Evolutionary conservation across 2,113 vertebrate species (phyloP).

Genomic region (Euleptes europaea): DNA sequence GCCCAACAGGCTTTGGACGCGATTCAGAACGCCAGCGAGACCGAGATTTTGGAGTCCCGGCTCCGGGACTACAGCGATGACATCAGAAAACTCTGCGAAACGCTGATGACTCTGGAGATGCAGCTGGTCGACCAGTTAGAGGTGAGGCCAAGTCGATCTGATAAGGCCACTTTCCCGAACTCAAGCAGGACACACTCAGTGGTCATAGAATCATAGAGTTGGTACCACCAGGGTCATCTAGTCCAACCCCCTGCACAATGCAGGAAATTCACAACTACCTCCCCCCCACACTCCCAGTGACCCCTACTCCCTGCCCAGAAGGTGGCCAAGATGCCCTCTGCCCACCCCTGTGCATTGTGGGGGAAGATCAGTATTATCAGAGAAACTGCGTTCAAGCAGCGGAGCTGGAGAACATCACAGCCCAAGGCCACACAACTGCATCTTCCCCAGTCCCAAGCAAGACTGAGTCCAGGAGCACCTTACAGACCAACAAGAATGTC

Average conservation of each 20-base stretch:
- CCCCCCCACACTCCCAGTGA: too few relatives aligned
- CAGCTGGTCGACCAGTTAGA: slow-evolving; percentile 82
- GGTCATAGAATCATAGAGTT: too few relatives aligned
- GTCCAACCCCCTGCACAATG: too few relatives aligned
- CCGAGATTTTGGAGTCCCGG: slow-evolving; percentile 50
- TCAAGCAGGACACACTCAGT: neutral
- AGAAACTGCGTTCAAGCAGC: neutral
- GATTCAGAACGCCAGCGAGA: slow-evolving; percentile 66
- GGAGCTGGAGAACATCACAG: too few relatives aligned
- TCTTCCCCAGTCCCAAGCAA: too few relatives aligned
- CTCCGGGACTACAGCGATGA: slow-evolving; percentile 59
- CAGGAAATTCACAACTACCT: too few relatives aligned
- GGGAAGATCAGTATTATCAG: neutral
- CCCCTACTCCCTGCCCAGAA: too few relatives aligned
- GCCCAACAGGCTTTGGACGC: slow-evolving; percentile 69
- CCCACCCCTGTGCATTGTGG: neutral
- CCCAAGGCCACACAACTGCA: neutral
- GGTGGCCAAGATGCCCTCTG: too few relatives aligned
- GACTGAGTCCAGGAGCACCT: too few relatives aligned
- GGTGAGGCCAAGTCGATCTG: slow-evolving; percentile 67
- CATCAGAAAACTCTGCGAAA: slow-evolving; percentile 70
- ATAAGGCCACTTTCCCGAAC: neutral
- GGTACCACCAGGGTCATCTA: too few relatives aligned
- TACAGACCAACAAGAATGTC: too few relatives aligned
- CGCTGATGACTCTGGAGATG: slow-evolving; percentile 83